These are phyloP conservation scores for Cabera pusaria DNA, from an alignment of 2,888 invertebrate genomes.

Conservation along the genomic window DNA sequence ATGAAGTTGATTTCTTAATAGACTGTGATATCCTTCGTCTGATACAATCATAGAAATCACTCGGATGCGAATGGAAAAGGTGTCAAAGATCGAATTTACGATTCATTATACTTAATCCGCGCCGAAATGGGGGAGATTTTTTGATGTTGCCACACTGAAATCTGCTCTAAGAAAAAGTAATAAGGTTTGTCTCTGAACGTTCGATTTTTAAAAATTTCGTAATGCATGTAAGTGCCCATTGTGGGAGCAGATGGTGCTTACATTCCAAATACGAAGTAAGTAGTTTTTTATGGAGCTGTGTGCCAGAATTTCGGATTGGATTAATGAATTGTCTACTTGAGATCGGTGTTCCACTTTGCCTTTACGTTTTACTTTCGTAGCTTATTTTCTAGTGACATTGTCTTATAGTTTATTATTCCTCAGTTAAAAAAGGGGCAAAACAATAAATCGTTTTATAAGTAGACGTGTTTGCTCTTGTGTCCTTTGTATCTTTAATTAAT, in stretches of 20 bases:
- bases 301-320: slow-evolving; percentile 25
- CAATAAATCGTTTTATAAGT: too few species aligned
- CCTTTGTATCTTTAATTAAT: too few species aligned
- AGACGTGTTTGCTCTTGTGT: too few species aligned
- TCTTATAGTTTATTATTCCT: too few species aligned
- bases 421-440: too few species aligned
- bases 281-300: slow-evolving; percentile 33
- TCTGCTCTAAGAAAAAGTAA: slow-evolving; percentile 22
- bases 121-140: slow-evolving; percentile 63
- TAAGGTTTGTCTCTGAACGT: slow-evolving; percentile 33
- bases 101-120: slow-evolving; percentile 82
- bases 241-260: slow-evolving; percentile 76
- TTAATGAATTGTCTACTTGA: too few species aligned
- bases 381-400: too few species aligned
- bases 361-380: too few species aligned
- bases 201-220: slow-evolving; percentile 70
- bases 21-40: slow-evolving; percentile 12
- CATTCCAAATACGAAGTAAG: slow-evolving; percentile 52
- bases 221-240: slow-evolving; percentile 77
- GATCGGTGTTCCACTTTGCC: too few species aligned
- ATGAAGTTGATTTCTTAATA: slow-evolving; percentile 27
- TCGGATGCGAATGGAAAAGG: slow-evolving; percentile 80
- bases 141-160: slow-evolving; percentile 20
- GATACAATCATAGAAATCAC: slow-evolving; percentile 71
- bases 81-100: slow-evolving; percentile 84